Evolutionary conservation across 2,888 invertebrate genomes (phyloP), one percentile per base, ranked within the genome.

Genomic region (Anorthoa munda): DNA sequence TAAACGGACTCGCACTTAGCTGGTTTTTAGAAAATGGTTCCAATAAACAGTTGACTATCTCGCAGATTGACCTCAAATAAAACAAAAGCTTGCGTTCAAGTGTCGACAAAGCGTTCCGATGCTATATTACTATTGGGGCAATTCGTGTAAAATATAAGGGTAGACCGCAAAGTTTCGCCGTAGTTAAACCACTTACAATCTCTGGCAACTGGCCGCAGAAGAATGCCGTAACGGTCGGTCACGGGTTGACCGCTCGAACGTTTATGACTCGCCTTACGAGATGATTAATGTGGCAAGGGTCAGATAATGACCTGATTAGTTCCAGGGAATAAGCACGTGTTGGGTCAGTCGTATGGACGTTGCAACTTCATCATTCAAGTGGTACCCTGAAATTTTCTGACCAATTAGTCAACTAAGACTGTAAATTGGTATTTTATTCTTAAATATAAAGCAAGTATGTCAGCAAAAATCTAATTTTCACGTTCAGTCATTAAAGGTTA

Each of bases 111-210:
- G 51, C 23, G n/a, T 55, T 66, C 39, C 72, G 21, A 63, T 70
- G 59, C 55, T 48, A 73, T 67, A 79, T 82, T 82, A 84, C 77
- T 82, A 86, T 81, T 73, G 75, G 75, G 85, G 77, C 75, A 72
- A 72, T 79, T 75, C 53, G 67, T 60, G 79, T 84, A 88, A 89
- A 89, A 87, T 88, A 79, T 89, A 85, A 87, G 86, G 92, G 91
- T 90, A 84, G 86, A 87, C 92, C 91, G 86, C 92, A 90, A 89
- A 90, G 88, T 90, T 91, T 84, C 79, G 85, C 86, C 84, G 86
- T 90, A 88, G 89, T 89, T 90, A 83, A 86, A 87, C 87, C 84
- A 89, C 88, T 89, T 87, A 88, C 82, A 89, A 86, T 76, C 85
- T 85, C 80, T 83, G 87, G 81, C 79, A 73, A 79, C 83, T 78